Conservation (phyloP, 23 tunicate genomes). For the Ascidia mentula region DNA sequence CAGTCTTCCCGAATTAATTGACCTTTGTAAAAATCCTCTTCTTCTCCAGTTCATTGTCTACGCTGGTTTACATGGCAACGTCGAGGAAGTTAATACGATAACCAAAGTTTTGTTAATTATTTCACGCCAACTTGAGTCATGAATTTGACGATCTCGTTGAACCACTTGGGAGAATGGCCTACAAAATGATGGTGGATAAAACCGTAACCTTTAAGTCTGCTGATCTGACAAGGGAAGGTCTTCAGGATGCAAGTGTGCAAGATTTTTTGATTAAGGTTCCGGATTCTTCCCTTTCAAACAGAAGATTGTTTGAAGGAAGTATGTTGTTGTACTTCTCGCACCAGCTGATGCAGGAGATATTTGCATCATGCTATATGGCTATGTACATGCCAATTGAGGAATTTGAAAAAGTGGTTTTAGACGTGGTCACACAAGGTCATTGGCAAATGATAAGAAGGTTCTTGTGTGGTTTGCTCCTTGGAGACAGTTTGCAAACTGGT, state of each 20-base stretch:
- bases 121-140: background rate
- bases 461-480: constrained; percentile 9
- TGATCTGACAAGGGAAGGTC: constrained; percentile 6
- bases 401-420: background rate
- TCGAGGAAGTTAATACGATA: background rate
- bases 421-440: background rate
- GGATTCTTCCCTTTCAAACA: too few species aligned
- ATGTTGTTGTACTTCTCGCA: constrained; percentile 15
- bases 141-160: background rate
- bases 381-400: background rate
- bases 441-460: constrained; percentile 32
- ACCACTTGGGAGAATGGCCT: constrained; percentile 12
- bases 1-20: constrained; percentile 22
- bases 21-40: constrained; percentile 28
- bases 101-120: constrained; percentile 18
- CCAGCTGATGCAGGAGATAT: constrained; percentile 27
- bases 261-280: constrained; percentile 17
- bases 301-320: constrained; percentile 18
- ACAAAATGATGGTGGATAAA: background rate
- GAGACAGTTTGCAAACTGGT: too few species aligned
- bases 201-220: constrained; percentile 4
- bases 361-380: constrained; percentile 6
- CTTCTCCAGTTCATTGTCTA: constrained; percentile 19
- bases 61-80: constrained; percentile 11
- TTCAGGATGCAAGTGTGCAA: constrained; percentile 18